Evolutionary conservation across 2,113 vertebrate species (phyloP), one percentile per base, ranked within the genome.

Genomic region (Mus musculus): DNA sequence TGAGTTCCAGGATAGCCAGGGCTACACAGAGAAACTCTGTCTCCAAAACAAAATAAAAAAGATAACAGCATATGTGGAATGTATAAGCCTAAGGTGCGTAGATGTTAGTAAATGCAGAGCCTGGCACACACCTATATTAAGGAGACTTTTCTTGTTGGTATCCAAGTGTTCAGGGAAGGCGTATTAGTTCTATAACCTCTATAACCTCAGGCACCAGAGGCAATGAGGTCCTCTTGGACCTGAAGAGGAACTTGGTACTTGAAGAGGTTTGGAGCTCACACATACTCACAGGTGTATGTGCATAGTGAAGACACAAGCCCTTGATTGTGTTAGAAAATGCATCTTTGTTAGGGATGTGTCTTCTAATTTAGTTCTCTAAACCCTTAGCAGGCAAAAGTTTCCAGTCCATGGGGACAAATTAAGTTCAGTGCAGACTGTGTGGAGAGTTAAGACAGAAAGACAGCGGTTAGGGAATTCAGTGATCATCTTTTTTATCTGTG

Each of bases 341-440:
- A 28, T 88, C 36, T n/a, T 24, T 5, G 1, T 3, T 24, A 26
- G 63, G 10, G 14, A 5, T 5, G 28, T 24, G 42, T 46, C 49
- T 52, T 42, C 46, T 9, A 2, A 22, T 54, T 33, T 11, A 17
- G 39, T 71, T 72, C 89, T 49, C 7, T 49, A 5, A 30, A 17
- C 19, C 42, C n/a, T 30, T 39, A 26, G 12, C 0, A 6, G 76
- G 65, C 5, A 19, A 16, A 69, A 16, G 26, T 7, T 2, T 3
- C 8, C 16, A 63, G 1, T 5, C 61, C 5, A 0, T 46, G 16
- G 0, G 28, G 39, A 36, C 4, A n/a, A 7, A 8, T 9, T 46
- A 63, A 85, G 39, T 65, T 2, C 8, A 3, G 59, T 11, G 0
- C 2, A 30, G 75, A n/a, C 3, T 3, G 0, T 0, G 0, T 11